Evolutionary conservation across 2,888 invertebrate species (phyloP).

Genomic region (Agrochola litura): DNA sequence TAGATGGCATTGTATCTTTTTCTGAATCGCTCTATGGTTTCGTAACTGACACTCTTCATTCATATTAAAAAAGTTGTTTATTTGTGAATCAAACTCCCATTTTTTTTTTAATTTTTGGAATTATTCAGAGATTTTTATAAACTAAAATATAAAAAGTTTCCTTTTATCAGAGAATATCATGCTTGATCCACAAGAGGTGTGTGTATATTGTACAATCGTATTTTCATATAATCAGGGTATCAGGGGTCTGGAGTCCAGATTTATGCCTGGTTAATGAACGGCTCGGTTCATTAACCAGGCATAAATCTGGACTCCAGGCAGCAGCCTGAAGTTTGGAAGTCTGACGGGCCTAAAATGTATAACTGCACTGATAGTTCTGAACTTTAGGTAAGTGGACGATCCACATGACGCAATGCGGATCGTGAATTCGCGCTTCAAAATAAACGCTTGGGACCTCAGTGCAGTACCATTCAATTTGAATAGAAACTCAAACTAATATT

Average conservation of each 20-base stretch:
- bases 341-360: background rate
- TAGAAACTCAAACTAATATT: background rate
- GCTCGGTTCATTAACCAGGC: too few relatives aligned
- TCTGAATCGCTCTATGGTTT: background rate
- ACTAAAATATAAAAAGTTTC: background rate
- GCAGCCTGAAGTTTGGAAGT: background rate
- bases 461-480: background rate
- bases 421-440: slow-evolving; percentile 1
- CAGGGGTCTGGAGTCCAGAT: too few relatives aligned
- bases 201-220: background rate
- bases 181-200: background rate
- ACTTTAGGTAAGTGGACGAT: slow-evolving; percentile 10
- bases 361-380: background rate
- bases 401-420: slow-evolving; percentile 14
- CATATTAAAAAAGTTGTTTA: too few relatives aligned
- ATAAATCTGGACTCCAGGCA: too few relatives aligned
- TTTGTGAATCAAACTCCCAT: background rate
- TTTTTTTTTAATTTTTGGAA: background rate
- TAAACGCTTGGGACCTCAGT: slow-evolving; percentile 3
- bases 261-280: too few relatives aligned
- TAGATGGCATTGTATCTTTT: slow-evolving; percentile 18
- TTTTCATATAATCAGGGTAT: background rate
- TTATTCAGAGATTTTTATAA: background rate
- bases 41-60: background rate
- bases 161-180: background rate